Base-by-base conservation (phyloP, 2,888 invertebrate genomes). In the Aleiodes alternator region DNA sequence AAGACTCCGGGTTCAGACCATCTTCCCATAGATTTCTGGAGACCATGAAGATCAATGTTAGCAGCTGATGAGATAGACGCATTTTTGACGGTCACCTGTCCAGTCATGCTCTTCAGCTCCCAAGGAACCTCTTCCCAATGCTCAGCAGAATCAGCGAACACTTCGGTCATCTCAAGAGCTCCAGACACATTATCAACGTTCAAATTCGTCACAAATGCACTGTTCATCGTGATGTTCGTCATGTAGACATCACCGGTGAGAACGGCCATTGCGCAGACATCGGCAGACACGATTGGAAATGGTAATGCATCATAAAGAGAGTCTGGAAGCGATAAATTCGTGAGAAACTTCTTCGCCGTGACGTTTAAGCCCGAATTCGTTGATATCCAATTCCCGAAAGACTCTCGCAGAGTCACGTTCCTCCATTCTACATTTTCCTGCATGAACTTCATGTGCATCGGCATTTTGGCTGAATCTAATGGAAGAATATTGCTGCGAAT, bases 331-430 rank as follows among this genome's bases (percentile, higher is more conserved):
- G 50, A 72, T 3, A 93, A 80, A 82, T 90, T 88, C 16, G 85
- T 84, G 3, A 92, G 90, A 4, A 81, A 83, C 83, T 93, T 93
- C 55, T 79, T 80, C 7, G 92, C 92, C 31, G 88, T 87, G 66
- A 93, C 88, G 9, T 89, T 79, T 82, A 91, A 90, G 3, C 90
- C 82, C 1, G 81, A 82, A 78, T 88, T 87, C 70, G 87, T 86
- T 4, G 82, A 82, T 23, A 87, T 51, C 83, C 83, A 86, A 29
- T 80, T 82, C 2, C 50, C 53, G 6, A 34, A 16, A 3, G 64
- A 31, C 11, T 75, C 75, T 56, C 23, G 29, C 3, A 73, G 50
- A 6, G 50, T 6, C 1, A 73, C 29, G 76, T 68, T 69, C 56
- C 34, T 70, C 82, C 87, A 85, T 78, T 90, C 90, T 50, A 80